Percentiles rank a stretch among this genome's conserved stretches.
phyloP scores from a whole-genome alignment of 30 jellyfish, hydroid and myxozoan genomes.

The Mastigias papua region DNA sequence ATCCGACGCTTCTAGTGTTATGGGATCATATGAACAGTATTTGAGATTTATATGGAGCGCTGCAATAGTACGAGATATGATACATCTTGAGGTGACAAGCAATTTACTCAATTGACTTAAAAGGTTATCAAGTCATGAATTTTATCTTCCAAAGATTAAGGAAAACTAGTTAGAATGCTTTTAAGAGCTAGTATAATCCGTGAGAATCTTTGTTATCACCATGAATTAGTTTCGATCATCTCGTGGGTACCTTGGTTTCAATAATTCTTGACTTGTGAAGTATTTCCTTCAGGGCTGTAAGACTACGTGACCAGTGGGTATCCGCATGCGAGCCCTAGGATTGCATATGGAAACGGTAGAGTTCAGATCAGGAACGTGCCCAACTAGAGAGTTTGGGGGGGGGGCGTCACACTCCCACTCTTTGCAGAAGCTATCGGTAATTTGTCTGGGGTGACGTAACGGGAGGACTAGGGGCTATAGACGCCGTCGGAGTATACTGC shows the following conservation, averaged over 20 bases:
- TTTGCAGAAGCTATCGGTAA: too few relatives aligned
- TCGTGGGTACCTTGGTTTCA: slow-evolving; percentile 10
- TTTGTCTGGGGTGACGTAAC: too few relatives aligned
- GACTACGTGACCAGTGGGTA: neutral
- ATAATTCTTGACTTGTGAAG: neutral
- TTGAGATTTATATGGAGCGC: too few relatives aligned
- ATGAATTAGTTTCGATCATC: neutral
- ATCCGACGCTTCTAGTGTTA: too few relatives aligned
- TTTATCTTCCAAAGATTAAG: neutral
- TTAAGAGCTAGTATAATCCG: slow-evolving; percentile 11
- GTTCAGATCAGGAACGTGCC: too few relatives aligned
- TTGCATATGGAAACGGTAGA: too few relatives aligned
- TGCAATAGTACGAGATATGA: neutral
- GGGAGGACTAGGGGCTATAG: too few relatives aligned
- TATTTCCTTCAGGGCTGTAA: neutral
- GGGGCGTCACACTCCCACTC: too few relatives aligned
- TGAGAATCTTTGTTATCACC: neutral
- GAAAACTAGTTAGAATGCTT: neutral
- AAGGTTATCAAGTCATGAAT: neutral
- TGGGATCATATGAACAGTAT: too few relatives aligned
- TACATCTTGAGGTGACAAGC: neutral
- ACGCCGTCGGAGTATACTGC: too few relatives aligned
- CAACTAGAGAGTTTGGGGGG: too few relatives aligned
- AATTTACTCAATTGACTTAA: neutral
- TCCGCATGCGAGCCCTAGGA: too few relatives aligned